A percentile compares a stretch with the other conserved stretches of the same genome.
phyloP scores from a whole-genome alignment of 1,140 invertebrate species.

The Monomorium pharaonis region DNA sequence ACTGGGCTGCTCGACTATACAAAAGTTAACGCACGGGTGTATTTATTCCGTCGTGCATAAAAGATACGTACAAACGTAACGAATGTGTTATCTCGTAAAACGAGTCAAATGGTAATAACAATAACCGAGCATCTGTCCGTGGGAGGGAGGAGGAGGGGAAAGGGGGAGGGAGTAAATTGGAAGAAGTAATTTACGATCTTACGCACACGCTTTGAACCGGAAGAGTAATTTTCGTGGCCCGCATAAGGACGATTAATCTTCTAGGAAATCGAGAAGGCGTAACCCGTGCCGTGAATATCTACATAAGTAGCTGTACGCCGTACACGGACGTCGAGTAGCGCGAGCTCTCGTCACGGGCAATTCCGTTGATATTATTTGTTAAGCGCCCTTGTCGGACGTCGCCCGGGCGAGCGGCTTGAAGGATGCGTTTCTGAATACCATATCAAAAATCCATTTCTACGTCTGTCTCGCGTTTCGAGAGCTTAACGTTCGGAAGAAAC shows the following conservation, averaged over 20 bases:
- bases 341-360: neutral
- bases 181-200: constrained; percentile 53
- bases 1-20: no score
- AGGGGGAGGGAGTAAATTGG: constrained; percentile 42
- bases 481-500: constrained; percentile 7
- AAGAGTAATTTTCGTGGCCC: constrained; percentile 68
- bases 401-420: neutral
- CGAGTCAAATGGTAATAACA: constrained; percentile 39
- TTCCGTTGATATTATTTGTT: neutral
- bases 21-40: neutral
- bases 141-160: no score
- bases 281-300: neutral
- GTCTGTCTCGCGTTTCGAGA: neutral
- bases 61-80: neutral
- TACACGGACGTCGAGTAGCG: neutral
- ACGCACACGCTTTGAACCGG: constrained; percentile 52
- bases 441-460: constrained; percentile 35
- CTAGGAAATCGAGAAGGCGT: constrained; percentile 55
- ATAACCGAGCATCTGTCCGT: constrained; percentile 18
- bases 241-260: constrained; percentile 68
- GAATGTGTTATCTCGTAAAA: neutral
- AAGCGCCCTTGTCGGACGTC: neutral
- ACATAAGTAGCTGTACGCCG: neutral
- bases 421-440: constrained; percentile 27
- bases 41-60: neutral